A percentile compares a stretch with the other conserved stretches of the same genome.
Evolutionary conservation across 2,113 vertebrate genomes (phyloP).

Genomic region (Zeus faber): DNA sequence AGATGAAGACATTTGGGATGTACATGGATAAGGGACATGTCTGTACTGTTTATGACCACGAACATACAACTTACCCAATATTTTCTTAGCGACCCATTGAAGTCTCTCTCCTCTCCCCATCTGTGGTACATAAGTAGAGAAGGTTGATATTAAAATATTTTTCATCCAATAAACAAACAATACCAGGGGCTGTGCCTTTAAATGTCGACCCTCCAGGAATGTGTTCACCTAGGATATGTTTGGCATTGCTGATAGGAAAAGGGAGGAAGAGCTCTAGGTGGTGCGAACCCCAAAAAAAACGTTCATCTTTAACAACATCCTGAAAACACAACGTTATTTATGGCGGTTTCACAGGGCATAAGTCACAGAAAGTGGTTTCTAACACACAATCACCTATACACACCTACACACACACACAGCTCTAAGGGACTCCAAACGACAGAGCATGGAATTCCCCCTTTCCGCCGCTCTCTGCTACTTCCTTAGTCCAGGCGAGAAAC

Average conservation of each 20-base stretch:
- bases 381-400: conserved; percentile 5
- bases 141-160: not conserved
- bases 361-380: too few species aligned
- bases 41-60: not conserved
- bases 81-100: conserved; percentile 77
- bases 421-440: conserved; percentile 28
- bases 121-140: conserved; percentile 63
- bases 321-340: conserved; percentile 41
- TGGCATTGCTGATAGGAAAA: conserved; percentile 13
- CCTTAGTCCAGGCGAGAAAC: conserved; percentile 22
- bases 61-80: conserved; percentile 86
- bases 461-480: conserved; percentile 37
- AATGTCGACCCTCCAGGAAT: conserved; percentile 16
- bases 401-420: conserved; percentile 9
- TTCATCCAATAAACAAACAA: conserved; percentile 1
- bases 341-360: conserved; percentile 4
- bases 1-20: too few species aligned
- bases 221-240: conserved; percentile 5
- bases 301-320: conserved; percentile 53
- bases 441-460: conserved; percentile 49
- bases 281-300: conserved; percentile 7
- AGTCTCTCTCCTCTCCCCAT: conserved; percentile 88
- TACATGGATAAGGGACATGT: too few species aligned
- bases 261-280: conserved; percentile 21
- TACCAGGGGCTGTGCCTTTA: conserved; percentile 5